Evolutionary conservation across 2,797 vertebrate genomes (phyloP).

Genomic region (Apogon hyalosoma): DNA sequence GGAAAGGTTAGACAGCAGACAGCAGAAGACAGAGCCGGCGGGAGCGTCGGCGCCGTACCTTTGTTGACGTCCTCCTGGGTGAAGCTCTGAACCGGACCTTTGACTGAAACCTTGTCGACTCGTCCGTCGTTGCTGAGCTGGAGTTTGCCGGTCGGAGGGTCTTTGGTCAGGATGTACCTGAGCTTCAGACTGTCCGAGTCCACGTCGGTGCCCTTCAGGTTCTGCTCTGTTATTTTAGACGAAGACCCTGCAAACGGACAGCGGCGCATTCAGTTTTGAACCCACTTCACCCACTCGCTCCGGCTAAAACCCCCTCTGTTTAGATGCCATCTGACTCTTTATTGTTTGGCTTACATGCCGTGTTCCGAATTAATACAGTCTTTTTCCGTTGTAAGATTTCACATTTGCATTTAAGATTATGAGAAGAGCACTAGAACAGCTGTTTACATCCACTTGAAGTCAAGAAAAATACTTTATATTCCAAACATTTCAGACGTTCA

Average conservation of each 20-base stretch:
- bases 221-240: conserved; percentile 89
- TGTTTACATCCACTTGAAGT: not conserved
- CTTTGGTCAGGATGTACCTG: conserved; percentile 88
- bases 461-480: too few relatives aligned
- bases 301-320: too few relatives aligned
- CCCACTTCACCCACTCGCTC: not conserved
- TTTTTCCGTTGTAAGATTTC: too few relatives aligned
- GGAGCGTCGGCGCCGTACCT: too few relatives aligned
- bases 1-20: too few relatives aligned
- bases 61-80: conserved; percentile 92
- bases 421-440: too few relatives aligned
- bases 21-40: too few relatives aligned
- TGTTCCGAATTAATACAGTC: too few relatives aligned
- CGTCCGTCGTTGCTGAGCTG: conserved; percentile 76
- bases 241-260: conserved; percentile 83
- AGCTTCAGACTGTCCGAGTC: conserved; percentile 85
- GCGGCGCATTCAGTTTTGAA: not conserved
- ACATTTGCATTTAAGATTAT: too few relatives aligned
- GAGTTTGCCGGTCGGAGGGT: conserved; percentile 84
- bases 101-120: conserved; percentile 82
- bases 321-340: too few relatives aligned
- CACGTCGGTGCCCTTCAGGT: conserved; percentile 87
- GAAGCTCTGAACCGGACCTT: conserved; percentile 89
- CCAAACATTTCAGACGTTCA: too few relatives aligned
- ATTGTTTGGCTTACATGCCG: not conserved